Evolutionary conservation across 2,113 vertebrate genomes (phyloP), one percentile per base, ranked within the genome.

Genomic region (Pseudopipra pipra): DNA sequence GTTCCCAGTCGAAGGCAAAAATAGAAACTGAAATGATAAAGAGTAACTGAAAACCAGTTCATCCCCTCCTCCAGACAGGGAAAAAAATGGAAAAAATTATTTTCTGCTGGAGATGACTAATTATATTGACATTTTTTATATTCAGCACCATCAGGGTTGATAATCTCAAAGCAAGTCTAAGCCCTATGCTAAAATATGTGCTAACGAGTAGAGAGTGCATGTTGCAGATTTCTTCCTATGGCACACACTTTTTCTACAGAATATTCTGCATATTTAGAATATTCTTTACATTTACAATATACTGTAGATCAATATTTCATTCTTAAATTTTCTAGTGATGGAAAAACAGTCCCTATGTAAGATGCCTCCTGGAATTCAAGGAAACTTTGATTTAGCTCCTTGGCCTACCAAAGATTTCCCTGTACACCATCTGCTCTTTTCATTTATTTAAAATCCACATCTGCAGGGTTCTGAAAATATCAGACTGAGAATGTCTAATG

Each of bases 31-130:
- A 44, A 93, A 88, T 88, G 68, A 93, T 58, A 67, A 72, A 83
- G 43, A 83, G 28, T 55, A 90, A 85, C 83, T 86, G 55, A 62
- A 94, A 97, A 87, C 74, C 74, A 83, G 78, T 91, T 79, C 81
- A 87, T 71, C 55, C 63, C 28, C 61, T 95, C 92, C 93, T 95
- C 90, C 79, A 83, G 62, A 54, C 2, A 35, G 28, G 9, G 13
- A 22, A 71, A 62, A 95, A 92, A 83, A 30, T 3, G 30, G 31
- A 27, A 92, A 71, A 83, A 94, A 59, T 17, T 65, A 78, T 82
- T 89, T 96, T 87, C 84, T 95, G 74, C 73, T 93, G 56, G 72
- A 92, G 84, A 87, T 95, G 94, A 95, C 70, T 95, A 93, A 92
- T 75, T 85, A 52, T 82, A 92, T 72, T 91, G 84, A 72, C 81